Base-by-base conservation (phyloP, 2,113 vertebrate genomes). In the Terrapene triunguis region DNA sequence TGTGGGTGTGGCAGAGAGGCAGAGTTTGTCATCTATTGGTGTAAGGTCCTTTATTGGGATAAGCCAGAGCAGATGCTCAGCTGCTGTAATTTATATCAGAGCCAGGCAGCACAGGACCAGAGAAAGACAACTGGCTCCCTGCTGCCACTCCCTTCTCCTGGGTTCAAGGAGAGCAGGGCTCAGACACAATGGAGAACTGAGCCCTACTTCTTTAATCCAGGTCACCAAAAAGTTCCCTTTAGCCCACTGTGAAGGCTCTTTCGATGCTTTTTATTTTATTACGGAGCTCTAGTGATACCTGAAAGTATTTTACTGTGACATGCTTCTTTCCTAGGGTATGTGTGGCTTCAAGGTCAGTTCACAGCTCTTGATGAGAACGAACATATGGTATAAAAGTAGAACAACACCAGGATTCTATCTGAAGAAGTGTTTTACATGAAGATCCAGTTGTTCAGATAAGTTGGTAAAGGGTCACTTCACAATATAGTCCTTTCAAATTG, bases 401-500 rank as follows among this genome's bases (percentile, higher is more conserved):
- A 59, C 85, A 93, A 42, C 74, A 74, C 48, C 3, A 78, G 89
- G 65, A 74, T 91, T 95, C 47, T 92, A 76, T 17, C 59, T 76
- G 88, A 6, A 84, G 38, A 12, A 76, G 85, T 81, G 32, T n/a
- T 94, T 90, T 85, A 88, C 0, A 2, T 81, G 84, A 93, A 87
- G 81, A 93, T 69, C 84, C 32, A 5, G 72, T 72, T 38, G n/a
- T 69, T 88, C 84, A 84, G 89, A 62, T n/a, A 79, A 83, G 90
- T 44, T 89, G 89, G 89, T 81, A 78, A 96, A 94, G 93, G 96
- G 95, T 97, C 96, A 97, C 95, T 96, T 97, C 94, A 97, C 95
- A 95, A 96, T 93, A 96, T 27, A 95, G 92, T 92, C 88, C 91
- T 87, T 87, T 91, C 95, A 97, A 96, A 97, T 92, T 91, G 96